Conservation (phyloP, 1,140 invertebrate species). For the Bombus fervidus region DNA sequence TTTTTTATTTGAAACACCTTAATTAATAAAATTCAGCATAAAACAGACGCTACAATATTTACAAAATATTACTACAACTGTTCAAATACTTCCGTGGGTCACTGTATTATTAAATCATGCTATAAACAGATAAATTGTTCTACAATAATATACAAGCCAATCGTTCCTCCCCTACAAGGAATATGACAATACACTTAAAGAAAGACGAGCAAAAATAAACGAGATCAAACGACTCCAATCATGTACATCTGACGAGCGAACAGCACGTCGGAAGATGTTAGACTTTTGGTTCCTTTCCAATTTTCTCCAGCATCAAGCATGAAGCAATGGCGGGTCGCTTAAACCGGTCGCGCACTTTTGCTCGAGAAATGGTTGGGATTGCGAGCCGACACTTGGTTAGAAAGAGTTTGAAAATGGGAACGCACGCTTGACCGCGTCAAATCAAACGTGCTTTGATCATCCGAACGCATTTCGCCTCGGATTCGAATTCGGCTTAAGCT, state of each 20-base stretch:
- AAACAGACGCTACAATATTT: too few species aligned
- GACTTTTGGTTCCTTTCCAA: background rate
- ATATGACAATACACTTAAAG: background rate
- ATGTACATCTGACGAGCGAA: background rate
- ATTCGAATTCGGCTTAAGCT: background rate
- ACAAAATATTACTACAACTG: too few species aligned
- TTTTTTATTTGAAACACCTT: too few species aligned
- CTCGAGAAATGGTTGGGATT: slow-evolving; percentile 4
- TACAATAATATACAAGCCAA: too few species aligned
- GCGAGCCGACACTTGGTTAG: background rate
- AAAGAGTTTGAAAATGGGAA: slow-evolving; percentile 12
- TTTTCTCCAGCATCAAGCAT: background rate
- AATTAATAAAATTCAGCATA: too few species aligned
- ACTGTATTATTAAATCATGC: too few species aligned
- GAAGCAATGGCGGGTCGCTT: background rate
- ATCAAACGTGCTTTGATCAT: slow-evolving; percentile 21
- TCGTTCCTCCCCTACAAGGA: too few species aligned
- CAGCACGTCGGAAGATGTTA: background rate
- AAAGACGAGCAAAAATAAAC: background rate
- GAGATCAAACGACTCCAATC: background rate
- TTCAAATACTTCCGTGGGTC: too few species aligned
- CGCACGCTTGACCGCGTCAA: background rate
- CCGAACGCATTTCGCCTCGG: background rate
- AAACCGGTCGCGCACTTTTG: background rate
- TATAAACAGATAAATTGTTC: too few species aligned